Conservation (phyloP, 2,888 invertebrate species). For the Scaptomyza cyrtandrae region DNA sequence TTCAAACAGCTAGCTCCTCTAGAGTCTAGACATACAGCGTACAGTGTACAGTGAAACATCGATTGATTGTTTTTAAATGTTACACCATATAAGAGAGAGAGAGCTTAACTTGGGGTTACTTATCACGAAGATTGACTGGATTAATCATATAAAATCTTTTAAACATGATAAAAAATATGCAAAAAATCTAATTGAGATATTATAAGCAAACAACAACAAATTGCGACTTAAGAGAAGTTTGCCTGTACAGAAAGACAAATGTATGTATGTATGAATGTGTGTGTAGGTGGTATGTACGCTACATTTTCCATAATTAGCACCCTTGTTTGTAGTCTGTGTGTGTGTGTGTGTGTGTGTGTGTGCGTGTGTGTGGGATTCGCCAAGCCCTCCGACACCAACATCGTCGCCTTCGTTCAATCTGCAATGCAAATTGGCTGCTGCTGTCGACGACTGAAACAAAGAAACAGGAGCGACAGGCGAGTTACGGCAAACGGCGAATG, state of each 20-base stretch:
- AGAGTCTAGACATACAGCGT: too few species aligned
- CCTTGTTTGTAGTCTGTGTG: conserved; percentile 7
- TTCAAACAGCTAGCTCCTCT: neutral
- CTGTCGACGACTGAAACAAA: conserved; percentile 35
- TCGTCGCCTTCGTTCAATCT: conserved; percentile 35
- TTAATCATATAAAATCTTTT: too few species aligned
- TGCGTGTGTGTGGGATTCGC: conserved; percentile 5
- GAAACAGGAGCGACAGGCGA: conserved; percentile 35
- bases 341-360: conserved; percentile 1
- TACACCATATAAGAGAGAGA: neutral
- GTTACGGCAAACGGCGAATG: neutral
- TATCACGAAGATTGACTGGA: neutral
- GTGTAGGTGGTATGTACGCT: neutral
- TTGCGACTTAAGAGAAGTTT: neutral
- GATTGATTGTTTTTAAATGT: neutral
- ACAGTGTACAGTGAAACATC: neutral
- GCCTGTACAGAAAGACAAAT: neutral
- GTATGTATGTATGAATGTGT: neutral
- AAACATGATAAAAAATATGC: neutral
- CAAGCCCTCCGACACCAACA: conserved; percentile 23
- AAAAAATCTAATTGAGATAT: neutral
- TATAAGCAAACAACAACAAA: neutral
- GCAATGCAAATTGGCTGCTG: conserved; percentile 50
- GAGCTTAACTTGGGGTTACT: neutral
- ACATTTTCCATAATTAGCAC: conserved; percentile 36